Percentiles rank a stretch among this genome's conserved stretches.
Evolutionary conservation across 1,140 invertebrate species (phyloP).

Genomic region (Nomia melanderi): DNA sequence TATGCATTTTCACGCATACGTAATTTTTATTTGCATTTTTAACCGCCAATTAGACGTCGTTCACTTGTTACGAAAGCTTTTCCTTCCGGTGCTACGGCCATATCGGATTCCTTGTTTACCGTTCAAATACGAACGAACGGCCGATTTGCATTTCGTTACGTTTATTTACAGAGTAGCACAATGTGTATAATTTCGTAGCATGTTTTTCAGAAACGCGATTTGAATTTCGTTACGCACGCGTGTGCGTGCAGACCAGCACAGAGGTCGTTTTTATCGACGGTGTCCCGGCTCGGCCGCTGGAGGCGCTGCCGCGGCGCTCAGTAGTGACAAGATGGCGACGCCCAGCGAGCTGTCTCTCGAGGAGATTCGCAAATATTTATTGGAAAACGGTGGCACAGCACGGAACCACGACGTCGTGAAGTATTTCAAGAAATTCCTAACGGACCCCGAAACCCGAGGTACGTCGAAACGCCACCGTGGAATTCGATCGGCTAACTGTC

Average conservation of each 20-base stretch:
- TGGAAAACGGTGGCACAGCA: conserved; percentile 90
- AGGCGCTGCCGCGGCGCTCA: conserved; percentile 54
- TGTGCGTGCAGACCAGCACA: not conserved
- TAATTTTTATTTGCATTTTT: conserved; percentile 45
- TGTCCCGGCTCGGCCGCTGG: conserved; percentile 31
- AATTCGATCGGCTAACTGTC: conserved; percentile 1
- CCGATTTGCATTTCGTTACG: not conserved
- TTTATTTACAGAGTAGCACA: not conserved
- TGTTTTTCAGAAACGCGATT: not conserved
- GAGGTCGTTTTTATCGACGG: conserved; percentile 55
- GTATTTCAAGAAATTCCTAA: conserved; percentile 92
- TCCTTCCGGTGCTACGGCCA: not conserved
- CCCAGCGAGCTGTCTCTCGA: conserved; percentile 89
- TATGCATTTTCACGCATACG: conserved; percentile 50
- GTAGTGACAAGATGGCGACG: conserved; percentile 83
- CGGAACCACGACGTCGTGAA: conserved; percentile 93
- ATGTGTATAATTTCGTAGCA: not conserved
- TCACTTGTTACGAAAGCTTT: conserved; percentile 11
- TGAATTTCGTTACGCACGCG: not conserved
- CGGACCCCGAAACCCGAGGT: conserved; percentile 89
- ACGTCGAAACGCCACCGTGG: conserved; percentile 69
- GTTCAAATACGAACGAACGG: not conserved
- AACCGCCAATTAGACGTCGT: conserved; percentile 33
- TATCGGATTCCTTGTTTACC: not conserved
- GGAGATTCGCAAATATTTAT: conserved; percentile 91